These are phyloP conservation scores for Euproctis similis DNA, from an alignment of 2,888 invertebrate genomes.

Conservation along the genomic window DNA sequence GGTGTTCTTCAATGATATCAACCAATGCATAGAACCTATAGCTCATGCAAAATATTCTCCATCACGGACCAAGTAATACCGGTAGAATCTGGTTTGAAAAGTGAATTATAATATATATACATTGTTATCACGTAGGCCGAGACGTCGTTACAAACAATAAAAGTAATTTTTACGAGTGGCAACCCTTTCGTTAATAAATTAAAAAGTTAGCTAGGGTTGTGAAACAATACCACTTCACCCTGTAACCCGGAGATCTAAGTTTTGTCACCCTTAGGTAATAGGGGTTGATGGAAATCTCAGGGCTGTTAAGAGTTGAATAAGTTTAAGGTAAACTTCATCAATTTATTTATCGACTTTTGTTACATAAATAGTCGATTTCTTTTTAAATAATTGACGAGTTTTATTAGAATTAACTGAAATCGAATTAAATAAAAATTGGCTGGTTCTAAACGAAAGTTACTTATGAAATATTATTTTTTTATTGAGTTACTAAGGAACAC, in stretches of 20 bases:
- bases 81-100: slow-evolving; percentile 34
- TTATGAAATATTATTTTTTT: too few species aligned
- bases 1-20: slow-evolving; percentile 23
- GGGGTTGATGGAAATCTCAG: slow-evolving; percentile 14
- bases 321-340: too few species aligned
- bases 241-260: slow-evolving; percentile 56
- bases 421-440: too few species aligned
- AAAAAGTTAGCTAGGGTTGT: slow-evolving; percentile 64
- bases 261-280: slow-evolving; percentile 52
- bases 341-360: too few species aligned
- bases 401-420: too few species aligned
- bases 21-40: slow-evolving; percentile 21
- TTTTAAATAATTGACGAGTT: too few species aligned
- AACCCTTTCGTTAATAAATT: slow-evolving; percentile 73
- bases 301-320: slow-evolving; percentile 18
- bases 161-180: slow-evolving; percentile 73
- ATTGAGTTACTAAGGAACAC: too few species aligned
- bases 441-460: too few species aligned
- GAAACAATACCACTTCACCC: slow-evolving; percentile 69
- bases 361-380: too few species aligned
- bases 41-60: slow-evolving; percentile 1
- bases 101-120: slow-evolving; percentile 61
- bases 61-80: slow-evolving; percentile 27
- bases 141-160: slow-evolving; percentile 74
- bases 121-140: slow-evolving; percentile 74